These are phyloP conservation scores for Chionoecetes opilio DNA, from an alignment of 1,140 invertebrate species.

Conservation along the genomic window DNA sequence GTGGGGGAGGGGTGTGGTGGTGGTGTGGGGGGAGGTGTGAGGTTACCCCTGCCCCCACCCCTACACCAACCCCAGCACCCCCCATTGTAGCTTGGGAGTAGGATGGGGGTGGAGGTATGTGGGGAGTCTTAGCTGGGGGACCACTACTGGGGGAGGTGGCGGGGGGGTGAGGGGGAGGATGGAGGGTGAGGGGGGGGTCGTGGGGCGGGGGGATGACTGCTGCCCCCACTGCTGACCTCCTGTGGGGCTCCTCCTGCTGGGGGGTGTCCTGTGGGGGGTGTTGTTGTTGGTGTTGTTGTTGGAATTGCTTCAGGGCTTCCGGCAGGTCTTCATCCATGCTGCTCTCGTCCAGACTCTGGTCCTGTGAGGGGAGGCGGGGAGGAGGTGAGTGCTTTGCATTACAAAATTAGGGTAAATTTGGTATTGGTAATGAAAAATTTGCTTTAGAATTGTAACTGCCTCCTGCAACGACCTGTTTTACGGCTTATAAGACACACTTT, in stretches of 20 bases:
- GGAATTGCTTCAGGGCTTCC: constrained; percentile 64
- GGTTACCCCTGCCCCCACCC: no score
- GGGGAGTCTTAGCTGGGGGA: not conserved
- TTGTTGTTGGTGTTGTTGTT: not conserved
- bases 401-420: no score
- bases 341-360: constrained; percentile 74
- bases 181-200: constrained; percentile 53
- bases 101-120: constrained; percentile 55
- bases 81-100: constrained; percentile 67
- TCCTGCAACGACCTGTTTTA: no score
- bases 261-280: not conserved
- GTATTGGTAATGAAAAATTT: no score
- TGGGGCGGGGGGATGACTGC: constrained; percentile 35
- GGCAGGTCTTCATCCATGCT: constrained; percentile 72
- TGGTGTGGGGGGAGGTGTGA: constrained; percentile 60
- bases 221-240: constrained; percentile 71
- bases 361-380: constrained; percentile 42
- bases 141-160: constrained; percentile 39
- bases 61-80: constrained; percentile 50
- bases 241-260: constrained; percentile 58
- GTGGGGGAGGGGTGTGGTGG: constrained; percentile 58
- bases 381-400: no score
- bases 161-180: constrained; percentile 41
- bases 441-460: no score
- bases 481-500: no score